Evolutionary conservation across 2,888 invertebrate genomes (phyloP).

Genomic region (Chymomyza fuscimana): DNA sequence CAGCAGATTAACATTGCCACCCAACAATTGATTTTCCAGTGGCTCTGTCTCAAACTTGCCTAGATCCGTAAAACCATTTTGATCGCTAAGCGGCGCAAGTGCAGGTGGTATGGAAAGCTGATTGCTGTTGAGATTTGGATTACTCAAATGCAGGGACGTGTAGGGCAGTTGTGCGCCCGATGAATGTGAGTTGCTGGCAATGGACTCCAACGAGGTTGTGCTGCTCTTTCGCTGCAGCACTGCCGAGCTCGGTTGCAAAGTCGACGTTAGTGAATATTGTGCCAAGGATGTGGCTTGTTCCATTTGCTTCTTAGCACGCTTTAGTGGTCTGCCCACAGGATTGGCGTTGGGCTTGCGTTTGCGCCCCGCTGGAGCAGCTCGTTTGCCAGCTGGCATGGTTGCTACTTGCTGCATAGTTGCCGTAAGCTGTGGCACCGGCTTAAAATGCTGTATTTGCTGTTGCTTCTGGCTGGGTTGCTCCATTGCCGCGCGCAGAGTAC

Average conservation of each 20-base stretch:
- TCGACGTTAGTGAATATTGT: slow-evolving; percentile 17
- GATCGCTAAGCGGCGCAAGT: slow-evolving; percentile 62
- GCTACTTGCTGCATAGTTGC: slow-evolving; percentile 20
- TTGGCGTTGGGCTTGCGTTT: slow-evolving; percentile 68
- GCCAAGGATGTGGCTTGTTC: slow-evolving; percentile 27
- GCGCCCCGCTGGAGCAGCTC: slow-evolving; percentile 36
- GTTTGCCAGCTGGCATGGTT: slow-evolving; percentile 15
- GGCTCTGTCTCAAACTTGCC: slow-evolving; percentile 30
- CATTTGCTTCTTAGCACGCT: slow-evolving; percentile 81
- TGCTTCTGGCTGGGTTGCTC: slow-evolving; percentile 77
- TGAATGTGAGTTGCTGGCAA: slow-evolving; percentile 77
- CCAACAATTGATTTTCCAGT: slow-evolving; percentile 28
- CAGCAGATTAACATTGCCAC: slow-evolving; percentile 36
- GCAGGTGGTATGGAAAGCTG: slow-evolving; percentile 58
- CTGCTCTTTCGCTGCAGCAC: slow-evolving; percentile 76
- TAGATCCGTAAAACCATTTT: slow-evolving; percentile 28
- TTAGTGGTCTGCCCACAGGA: slow-evolving; percentile 81
- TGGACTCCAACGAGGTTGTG: slow-evolving; percentile 77
- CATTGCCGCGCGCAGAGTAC: slow-evolving; percentile 87
- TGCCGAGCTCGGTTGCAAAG: slow-evolving; percentile 54
- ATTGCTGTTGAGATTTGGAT: background rate
- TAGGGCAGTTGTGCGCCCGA: slow-evolving; percentile 59
- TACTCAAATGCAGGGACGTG: slow-evolving; percentile 28
- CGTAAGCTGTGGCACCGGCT: slow-evolving; percentile 19
- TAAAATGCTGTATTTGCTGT: slow-evolving; percentile 17